These are phyloP conservation scores for Ptilorrhoa leucosticta DNA, from an alignment of 2,113 vertebrate species.

Conservation along the genomic window DNA sequence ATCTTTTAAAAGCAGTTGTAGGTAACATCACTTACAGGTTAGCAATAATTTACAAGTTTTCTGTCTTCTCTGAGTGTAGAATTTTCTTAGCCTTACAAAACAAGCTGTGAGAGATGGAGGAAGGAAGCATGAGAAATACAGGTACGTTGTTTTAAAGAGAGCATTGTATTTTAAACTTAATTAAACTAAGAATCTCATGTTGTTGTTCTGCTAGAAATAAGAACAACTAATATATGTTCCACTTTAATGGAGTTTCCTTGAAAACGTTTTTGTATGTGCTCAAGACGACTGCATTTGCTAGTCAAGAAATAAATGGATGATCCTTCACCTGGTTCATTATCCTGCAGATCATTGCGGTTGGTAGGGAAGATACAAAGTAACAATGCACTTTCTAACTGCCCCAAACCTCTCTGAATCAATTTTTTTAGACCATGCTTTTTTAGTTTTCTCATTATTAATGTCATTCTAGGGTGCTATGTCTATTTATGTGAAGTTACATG, in stretches of 20 bases:
- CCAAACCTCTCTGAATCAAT: background rate
- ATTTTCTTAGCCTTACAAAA: background rate
- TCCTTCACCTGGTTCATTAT: background rate
- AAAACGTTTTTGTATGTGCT: background rate
- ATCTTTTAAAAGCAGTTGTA: background rate
- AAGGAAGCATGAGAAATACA: background rate
- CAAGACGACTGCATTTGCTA: background rate
- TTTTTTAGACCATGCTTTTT: background rate
- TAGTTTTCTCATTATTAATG: background rate
- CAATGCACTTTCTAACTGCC: background rate
- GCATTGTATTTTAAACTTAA: background rate
- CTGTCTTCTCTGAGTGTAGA: background rate
- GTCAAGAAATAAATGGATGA: background rate
- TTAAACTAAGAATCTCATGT: background rate
- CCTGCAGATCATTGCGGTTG: background rate
- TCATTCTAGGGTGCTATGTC: background rate
- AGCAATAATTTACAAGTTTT: background rate
- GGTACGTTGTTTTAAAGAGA: background rate
- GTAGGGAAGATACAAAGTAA: background rate
- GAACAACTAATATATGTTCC: accelerated
- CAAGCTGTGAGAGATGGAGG: background rate
- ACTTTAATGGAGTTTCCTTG: background rate
- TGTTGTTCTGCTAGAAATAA: background rate
- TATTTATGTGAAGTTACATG: background rate
- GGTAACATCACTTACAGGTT: background rate